A percentile compares a stretch with the other conserved stretches of the same genome.
Conservation (phyloP, 2,113 vertebrate species). For the Tiliqua scincoides region DNA sequence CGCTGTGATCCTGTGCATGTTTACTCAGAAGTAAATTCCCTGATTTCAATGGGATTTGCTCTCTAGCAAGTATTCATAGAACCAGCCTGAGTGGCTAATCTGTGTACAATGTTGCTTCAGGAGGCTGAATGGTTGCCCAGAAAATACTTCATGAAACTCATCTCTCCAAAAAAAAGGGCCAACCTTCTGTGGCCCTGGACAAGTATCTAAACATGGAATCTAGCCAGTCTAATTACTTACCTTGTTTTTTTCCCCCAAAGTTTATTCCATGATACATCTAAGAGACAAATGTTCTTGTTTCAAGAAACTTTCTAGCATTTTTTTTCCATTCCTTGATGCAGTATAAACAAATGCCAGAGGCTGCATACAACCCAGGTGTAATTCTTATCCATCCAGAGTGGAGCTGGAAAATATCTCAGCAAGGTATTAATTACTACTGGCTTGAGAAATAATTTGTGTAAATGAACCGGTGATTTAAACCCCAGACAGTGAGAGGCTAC, state of each 20-base stretch:
- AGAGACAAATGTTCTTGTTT: slow-evolving; percentile 69
- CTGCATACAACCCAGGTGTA: slow-evolving; percentile 58
- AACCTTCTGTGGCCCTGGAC: slow-evolving; percentile 47
- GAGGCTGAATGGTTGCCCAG: neutral
- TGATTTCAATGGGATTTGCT: too few relatives aligned
- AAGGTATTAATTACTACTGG: slow-evolving; percentile 28
- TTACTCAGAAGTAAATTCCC: too few relatives aligned
- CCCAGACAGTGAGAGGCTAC: slow-evolving; percentile 1
- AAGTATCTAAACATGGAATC: slow-evolving; percentile 60
- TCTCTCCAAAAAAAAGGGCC: slow-evolving; percentile 43
- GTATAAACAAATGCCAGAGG: slow-evolving; percentile 58
- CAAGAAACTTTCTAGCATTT: slow-evolving; percentile 69
- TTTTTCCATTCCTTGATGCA: slow-evolving; percentile 54
- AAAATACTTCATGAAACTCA: slow-evolving; percentile 23
- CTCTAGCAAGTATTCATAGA: too few relatives aligned
- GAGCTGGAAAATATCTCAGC: slow-evolving; percentile 59
- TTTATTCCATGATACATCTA: slow-evolving; percentile 70
- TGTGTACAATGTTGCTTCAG: neutral
- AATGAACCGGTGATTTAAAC: slow-evolving; percentile 44
- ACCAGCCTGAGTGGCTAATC: neutral
- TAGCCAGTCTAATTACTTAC: slow-evolving; percentile 68
- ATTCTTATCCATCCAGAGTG: slow-evolving; percentile 44
- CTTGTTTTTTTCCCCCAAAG: slow-evolving; percentile 68
- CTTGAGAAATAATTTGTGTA: slow-evolving; percentile 59
- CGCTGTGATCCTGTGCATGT: too few relatives aligned